phyloP scores from a whole-genome alignment of 64 coral and sea anemone species.

The Montipora capricornis region DNA sequence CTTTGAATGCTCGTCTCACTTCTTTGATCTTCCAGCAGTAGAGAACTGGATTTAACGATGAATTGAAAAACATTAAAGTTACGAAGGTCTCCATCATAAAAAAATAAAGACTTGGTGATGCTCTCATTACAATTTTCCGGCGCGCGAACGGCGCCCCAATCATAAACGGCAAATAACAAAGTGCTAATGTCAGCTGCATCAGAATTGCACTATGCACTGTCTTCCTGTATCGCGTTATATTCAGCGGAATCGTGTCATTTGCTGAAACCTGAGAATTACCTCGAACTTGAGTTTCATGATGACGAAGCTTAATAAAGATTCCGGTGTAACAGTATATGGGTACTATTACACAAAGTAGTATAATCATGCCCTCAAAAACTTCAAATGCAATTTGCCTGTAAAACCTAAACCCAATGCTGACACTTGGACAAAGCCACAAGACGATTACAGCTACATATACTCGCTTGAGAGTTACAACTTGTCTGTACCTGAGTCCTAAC shows the following conservation, averaged over 20 bases:
- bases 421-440: not conserved
- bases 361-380: not conserved
- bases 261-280: not conserved
- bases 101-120: not conserved
- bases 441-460: not conserved
- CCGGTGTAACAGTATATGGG: not conserved
- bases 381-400: not conserved
- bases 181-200: not conserved
- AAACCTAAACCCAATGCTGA: not conserved
- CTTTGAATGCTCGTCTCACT: not conserved
- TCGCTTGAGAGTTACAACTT: not conserved
- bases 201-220: not conserved
- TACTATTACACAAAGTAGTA: not conserved
- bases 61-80: not conserved
- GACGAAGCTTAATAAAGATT: not conserved
- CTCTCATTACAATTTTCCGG: not conserved
- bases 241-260: not conserved
- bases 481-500: not conserved
- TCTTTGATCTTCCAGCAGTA: not conserved
- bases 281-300: not conserved
- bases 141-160: not conserved
- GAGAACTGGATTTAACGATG: not conserved
- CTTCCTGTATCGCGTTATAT: not conserved
- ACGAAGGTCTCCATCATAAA: not conserved
- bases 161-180: not conserved